Evolutionary conservation across 2,888 invertebrate species (phyloP).

Genomic region (Scaptomyza polygonia): DNA sequence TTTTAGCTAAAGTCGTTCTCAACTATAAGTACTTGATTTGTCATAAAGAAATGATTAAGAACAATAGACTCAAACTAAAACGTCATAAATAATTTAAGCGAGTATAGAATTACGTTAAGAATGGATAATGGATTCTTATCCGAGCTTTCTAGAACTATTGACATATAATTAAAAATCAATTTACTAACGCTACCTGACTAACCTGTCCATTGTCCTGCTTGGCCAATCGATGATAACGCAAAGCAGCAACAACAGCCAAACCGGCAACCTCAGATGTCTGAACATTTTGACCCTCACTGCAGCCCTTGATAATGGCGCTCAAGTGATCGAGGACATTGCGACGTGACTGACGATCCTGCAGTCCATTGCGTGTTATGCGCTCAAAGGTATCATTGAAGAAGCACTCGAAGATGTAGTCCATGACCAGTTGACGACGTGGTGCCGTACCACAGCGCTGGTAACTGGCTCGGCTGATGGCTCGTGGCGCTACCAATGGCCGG

Average conservation of each 20-base stretch:
- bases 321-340: constrained; percentile 91
- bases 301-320: constrained; percentile 91
- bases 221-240: constrained; percentile 82
- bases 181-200: neutral
- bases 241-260: constrained; percentile 82
- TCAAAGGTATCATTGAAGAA: constrained; percentile 91
- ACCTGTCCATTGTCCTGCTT: constrained; percentile 80
- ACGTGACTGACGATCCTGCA: constrained; percentile 90
- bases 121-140: too few species aligned
- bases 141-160: neutral
- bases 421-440: constrained; percentile 80
- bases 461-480: constrained; percentile 48
- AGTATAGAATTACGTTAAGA: too few species aligned
- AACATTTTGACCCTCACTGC: constrained; percentile 84
- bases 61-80: too few species aligned
- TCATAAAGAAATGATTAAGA: too few species aligned
- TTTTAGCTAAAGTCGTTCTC: too few species aligned
- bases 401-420: constrained; percentile 92
- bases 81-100: too few species aligned
- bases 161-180: neutral
- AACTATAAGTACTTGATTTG: too few species aligned
- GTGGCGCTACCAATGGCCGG: constrained; percentile 44
- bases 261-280: constrained; percentile 83
- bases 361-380: constrained; percentile 89
- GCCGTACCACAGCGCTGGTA: constrained; percentile 46